phyloP scores from a whole-genome alignment of 1,140 invertebrate genomes.

The Condylostylus longicornis region DNA sequence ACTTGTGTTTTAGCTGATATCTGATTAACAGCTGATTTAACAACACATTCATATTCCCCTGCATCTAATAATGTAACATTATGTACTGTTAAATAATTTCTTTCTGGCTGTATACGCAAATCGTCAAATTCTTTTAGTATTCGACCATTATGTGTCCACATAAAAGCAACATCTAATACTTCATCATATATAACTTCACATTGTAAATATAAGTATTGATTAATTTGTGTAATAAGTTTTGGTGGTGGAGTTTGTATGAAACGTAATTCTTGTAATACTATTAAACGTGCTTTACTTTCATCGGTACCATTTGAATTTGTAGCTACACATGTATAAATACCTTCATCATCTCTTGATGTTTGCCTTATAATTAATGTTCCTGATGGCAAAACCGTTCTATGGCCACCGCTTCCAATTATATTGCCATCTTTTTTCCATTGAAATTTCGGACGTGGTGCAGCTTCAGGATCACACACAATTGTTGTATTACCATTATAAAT shows the following conservation, averaged over 20 bases:
- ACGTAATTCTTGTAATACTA: conserved; percentile 62
- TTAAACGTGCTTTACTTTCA: conserved; percentile 62
- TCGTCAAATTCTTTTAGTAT: too few relatives aligned
- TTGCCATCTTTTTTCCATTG: conserved; percentile 84
- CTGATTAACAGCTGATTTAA: conserved; percentile 71
- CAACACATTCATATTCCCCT: conserved; percentile 77
- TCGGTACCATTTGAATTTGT: conserved; percentile 69
- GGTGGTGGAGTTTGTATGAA: conserved; percentile 51
- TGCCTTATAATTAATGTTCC: conserved; percentile 75
- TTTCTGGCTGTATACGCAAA: too few relatives aligned
- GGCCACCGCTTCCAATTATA: conserved; percentile 59
- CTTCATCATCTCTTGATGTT: conserved; percentile 74
- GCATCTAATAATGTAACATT: conserved; percentile 73
- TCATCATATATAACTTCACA: conserved; percentile 69
- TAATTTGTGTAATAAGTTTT: conserved; percentile 48
- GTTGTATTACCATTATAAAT: conserved; percentile 84
- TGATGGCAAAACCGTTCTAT: conserved; percentile 61
- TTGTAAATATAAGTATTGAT: conserved; percentile 53
- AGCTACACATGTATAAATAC: conserved; percentile 76
- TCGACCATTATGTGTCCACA: conserved; percentile 81
- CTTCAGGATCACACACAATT: conserved; percentile 84
- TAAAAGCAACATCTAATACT: conserved; percentile 72
- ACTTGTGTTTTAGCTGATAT: conserved; percentile 56
- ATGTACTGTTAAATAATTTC: conserved; percentile 58
- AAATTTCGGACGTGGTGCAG: conserved; percentile 76